phyloP scores from a whole-genome alignment of 1,140 invertebrate species.

The Steinernema feltiae region DNA sequence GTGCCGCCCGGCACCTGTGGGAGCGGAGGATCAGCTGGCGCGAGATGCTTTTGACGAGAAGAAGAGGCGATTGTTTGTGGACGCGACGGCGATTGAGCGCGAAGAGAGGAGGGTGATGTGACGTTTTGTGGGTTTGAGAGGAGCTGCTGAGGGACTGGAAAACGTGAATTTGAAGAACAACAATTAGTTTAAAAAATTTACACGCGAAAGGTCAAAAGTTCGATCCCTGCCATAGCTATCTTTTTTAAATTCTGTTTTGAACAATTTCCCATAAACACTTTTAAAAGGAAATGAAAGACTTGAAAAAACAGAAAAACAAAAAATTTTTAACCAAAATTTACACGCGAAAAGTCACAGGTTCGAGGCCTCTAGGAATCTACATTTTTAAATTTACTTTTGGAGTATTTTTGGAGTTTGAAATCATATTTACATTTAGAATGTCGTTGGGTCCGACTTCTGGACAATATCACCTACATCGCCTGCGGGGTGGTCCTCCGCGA shows the following conservation, averaged over 20 bases:
- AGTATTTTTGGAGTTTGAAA: neutral
- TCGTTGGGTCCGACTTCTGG: slow-evolving; percentile 51
- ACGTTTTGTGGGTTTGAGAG: neutral
- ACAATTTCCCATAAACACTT: neutral
- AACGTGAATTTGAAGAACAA: too few species aligned
- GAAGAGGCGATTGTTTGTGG: neutral
- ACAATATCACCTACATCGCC: slow-evolving; percentile 56
- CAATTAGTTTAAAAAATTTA: too few species aligned
- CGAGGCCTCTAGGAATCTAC: neutral
- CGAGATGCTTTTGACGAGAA: neutral
- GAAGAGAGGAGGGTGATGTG: neutral
- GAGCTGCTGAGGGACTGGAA: too few species aligned
- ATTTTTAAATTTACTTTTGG: neutral
- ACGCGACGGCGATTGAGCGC: neutral
- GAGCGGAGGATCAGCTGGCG: neutral
- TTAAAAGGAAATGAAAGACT: too few species aligned
- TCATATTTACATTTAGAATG: too few species aligned
- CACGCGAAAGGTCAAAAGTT: too few species aligned
- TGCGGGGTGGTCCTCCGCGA: slow-evolving; percentile 43
- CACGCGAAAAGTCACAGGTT: neutral
- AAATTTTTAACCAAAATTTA: too few species aligned
- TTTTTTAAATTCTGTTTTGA: too few species aligned
- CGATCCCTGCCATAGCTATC: too few species aligned
- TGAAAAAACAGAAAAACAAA: too few species aligned
- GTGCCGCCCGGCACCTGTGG: slow-evolving; percentile 1